Base-by-base conservation (phyloP, 1,140 invertebrate genomes). In the Rhagoletis zephyria region DNA sequence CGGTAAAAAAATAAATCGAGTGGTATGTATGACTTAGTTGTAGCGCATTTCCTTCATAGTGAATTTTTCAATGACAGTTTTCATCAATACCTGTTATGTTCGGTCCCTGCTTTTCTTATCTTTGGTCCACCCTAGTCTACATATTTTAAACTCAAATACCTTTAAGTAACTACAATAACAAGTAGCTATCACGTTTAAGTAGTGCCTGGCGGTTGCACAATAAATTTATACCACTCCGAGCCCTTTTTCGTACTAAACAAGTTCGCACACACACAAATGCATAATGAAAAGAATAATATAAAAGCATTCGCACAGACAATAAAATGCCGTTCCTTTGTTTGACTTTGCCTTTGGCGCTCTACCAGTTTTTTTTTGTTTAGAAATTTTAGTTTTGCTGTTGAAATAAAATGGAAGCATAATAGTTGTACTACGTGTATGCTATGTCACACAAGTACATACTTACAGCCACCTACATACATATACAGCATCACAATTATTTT, bases 251-350 rank as follows among this genome's bases (percentile, higher is more conserved):
- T 30, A 30, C 30, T 30, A 30, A 30, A 30, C 30, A 30, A 30
- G 14, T 30, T 67, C 64, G 19, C 64, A 42, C 40, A 42, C n/a
- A n/a, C 64, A 19, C 64, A 67, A 10, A 67, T 10, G 19, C 64
- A 30, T 9, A 12, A 1, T 12, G 30, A 67, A 67, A 67, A 40
- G 64, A 67, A 67, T 67, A 67, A 67, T 67, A 67, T 10, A 67
- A 40, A 40, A 40, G 19, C 7, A 67, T 67, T 5, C 30, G 64
- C 30, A 67, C 10, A 67, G 42, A 67, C 64, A 67, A 67, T 67
- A 67, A 67, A 67, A 42, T 67, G 7, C 10, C 64, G 64, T 12
- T 67, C 64, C 40, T 67, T 67, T 67, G 64, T 67, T 9, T 67
- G 30, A 10, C 19, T 12, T 3, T 67, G 64, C 64, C 10, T 67